A percentile compares a stretch with the other conserved stretches of the same genome.
Conservation (phyloP, 2,888 invertebrate species). For the Nephrotoma appendiculata region DNA sequence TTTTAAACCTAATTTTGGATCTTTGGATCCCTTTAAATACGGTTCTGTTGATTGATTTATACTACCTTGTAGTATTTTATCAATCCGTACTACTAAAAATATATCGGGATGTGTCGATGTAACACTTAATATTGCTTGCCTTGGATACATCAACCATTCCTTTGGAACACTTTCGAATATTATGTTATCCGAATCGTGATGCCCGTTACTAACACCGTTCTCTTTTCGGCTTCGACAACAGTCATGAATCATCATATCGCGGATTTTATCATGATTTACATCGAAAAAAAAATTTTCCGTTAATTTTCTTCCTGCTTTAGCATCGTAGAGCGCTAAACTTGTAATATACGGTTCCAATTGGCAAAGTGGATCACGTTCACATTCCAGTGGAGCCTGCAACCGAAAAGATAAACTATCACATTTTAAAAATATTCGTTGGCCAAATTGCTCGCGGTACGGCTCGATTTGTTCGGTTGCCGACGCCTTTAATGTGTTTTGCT, state of each 20-base stretch:
- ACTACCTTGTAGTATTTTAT: constrained; percentile 83
- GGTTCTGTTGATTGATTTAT: constrained; percentile 75
- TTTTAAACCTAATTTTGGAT: constrained; percentile 63
- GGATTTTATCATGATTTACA: constrained; percentile 60
- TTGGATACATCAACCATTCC: constrained; percentile 53
- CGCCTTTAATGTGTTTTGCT: constrained; percentile 33
- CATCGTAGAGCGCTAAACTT: constrained; percentile 79
- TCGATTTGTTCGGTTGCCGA: constrained; percentile 42
- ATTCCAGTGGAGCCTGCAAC: constrained; percentile 62
- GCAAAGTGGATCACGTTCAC: constrained; percentile 55
- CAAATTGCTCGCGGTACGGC: constrained; percentile 76
- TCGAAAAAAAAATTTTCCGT: constrained; percentile 90
- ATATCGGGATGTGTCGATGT: constrained; percentile 82
- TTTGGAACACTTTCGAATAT: constrained; percentile 56
- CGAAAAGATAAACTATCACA: constrained; percentile 75
- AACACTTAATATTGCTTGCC: constrained; percentile 74
- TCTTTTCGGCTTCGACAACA: constrained; percentile 7
- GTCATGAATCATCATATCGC: constrained; percentile 34
- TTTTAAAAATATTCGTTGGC: constrained; percentile 66
- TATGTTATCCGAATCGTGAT: constrained; percentile 19
- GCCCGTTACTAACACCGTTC: constrained; percentile 15
- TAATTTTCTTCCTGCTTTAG: constrained; percentile 69
- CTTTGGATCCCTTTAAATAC: constrained; percentile 68
- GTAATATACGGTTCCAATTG: constrained; percentile 85
- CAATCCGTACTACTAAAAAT: constrained; percentile 82